These are phyloP conservation scores for Andrena haemorrhoa DNA, from an alignment of 2,888 invertebrate genomes.

Conservation along the genomic window DNA sequence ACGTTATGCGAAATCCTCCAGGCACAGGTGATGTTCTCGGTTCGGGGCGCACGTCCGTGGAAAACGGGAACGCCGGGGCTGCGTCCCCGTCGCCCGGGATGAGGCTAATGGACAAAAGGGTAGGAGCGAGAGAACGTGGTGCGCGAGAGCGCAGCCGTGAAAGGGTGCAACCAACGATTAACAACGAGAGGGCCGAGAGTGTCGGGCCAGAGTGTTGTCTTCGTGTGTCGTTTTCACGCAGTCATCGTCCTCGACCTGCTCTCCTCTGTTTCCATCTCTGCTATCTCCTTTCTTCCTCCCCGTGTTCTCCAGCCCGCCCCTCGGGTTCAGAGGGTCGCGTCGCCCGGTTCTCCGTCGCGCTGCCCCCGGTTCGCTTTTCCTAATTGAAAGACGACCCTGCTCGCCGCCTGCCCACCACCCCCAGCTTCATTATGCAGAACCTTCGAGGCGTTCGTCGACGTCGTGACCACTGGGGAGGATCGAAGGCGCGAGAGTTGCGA, in stretches of 20 bases:
- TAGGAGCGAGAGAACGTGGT: constrained; percentile 74
- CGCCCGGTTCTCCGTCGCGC: constrained; percentile 4
- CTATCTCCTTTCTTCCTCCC: constrained; percentile 39
- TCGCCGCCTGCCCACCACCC: constrained; percentile 28
- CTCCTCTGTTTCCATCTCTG: constrained; percentile 34
- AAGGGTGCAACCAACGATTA: constrained; percentile 82
- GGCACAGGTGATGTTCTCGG: constrained; percentile 76
- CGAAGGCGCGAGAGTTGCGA: constrained; percentile 5
- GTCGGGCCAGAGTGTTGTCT: constrained; percentile 78
- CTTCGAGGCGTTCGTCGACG: constrained; percentile 37
- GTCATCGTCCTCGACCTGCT: constrained; percentile 69
- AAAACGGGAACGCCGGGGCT: constrained; percentile 43
- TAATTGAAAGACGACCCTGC: constrained; percentile 69
- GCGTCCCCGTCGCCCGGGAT: constrained; percentile 66
- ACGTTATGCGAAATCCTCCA: constrained; percentile 77
- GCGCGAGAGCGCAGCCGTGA: constrained; percentile 70
- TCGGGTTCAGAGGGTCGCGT: neutral
- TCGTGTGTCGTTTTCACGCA: constrained; percentile 73
- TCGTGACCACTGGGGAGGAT: constrained; percentile 14
- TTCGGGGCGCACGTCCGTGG: constrained; percentile 31
- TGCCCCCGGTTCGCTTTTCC: constrained; percentile 60
- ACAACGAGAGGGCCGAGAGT: constrained; percentile 77
- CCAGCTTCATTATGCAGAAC: constrained; percentile 48
- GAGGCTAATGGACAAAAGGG: constrained; percentile 81
- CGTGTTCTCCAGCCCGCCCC: constrained; percentile 1